Evolutionary conservation across 2,888 invertebrate genomes (phyloP), one percentile per base, ranked within the genome.

Genomic region (Rhamnusium bicolor): DNA sequence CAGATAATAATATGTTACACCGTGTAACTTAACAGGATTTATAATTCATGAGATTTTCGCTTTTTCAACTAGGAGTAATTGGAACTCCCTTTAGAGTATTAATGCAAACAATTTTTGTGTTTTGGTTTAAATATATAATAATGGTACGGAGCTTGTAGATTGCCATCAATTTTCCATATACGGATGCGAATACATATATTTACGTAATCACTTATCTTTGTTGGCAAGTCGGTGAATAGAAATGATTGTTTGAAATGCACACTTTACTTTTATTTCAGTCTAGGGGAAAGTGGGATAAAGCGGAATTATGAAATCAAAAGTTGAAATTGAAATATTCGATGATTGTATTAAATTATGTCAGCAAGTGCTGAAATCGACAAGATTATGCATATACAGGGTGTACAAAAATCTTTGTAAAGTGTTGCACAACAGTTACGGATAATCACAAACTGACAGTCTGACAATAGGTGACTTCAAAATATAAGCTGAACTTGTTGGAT

Each of bases 1-100:
- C 29, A n/a, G 40, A 24, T 62, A 62, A 62, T 62, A 14, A 47
- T 21, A 49, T 6, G 47, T 49, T 49, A 63, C 49, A 63, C 16
- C 14, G 49, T 7, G 14, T n/a, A n/a, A 46, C 12, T 62, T 62
- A 62, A 61, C 46, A 46, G 14, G 2, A 7, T 2, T 27, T 14
- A 56, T 27, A 27, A 56, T 24, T 21, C 5, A 12, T 21, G 24
- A n/a, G 24, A 54, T 51, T 21, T 19, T n/a, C 6, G 8, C 10
- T 56, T 27, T 24, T 56, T 24, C 24, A 14, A n/a, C n/a, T n/a
- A n/a, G n/a, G n/a, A 27, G 24, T 4, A n/a, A 40, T n/a, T 40
- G n/a, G 40, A 40, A 40, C 40, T n/a, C 40, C 40, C n/a, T n/a
- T n/a, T n/a, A 12, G n/a, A 4, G n/a, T n/a, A 40, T 3, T 40